Evolutionary conservation across 1,140 invertebrate genomes (phyloP).

Genomic region (Nasonia vitripennis): DNA sequence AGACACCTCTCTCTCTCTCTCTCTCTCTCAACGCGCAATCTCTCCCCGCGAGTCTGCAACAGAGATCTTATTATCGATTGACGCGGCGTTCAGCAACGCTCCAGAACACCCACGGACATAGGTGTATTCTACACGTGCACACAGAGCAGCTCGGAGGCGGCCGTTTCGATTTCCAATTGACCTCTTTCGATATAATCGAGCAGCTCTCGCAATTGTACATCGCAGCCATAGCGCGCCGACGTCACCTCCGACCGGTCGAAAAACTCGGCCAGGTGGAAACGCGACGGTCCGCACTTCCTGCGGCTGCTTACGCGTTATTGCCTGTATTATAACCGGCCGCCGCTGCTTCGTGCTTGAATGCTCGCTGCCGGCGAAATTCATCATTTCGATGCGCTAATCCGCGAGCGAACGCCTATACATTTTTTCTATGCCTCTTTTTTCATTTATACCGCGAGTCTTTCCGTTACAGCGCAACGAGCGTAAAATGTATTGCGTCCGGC

Average conservation of each 20-base stretch:
- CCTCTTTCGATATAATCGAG: conserved; percentile 48
- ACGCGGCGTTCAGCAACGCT: not conserved
- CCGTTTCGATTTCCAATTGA: conserved; percentile 52
- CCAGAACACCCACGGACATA: not conserved
- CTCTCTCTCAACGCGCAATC: not conserved
- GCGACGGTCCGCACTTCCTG: conserved; percentile 61
- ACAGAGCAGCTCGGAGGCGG: not conserved
- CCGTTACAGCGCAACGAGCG: not conserved
- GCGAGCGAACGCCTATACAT: not conserved
- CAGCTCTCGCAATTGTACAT: conserved; percentile 41
- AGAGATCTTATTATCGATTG: conserved; percentile 42
- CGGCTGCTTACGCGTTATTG: conserved; percentile 19
- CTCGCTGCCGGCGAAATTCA: conserved; percentile 44
- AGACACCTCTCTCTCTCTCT: not conserved
- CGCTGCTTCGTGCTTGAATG: conserved; percentile 54
- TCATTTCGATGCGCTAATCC: conserved; percentile 20
- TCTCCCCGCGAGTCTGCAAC: not conserved
- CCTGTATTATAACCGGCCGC: conserved; percentile 35
- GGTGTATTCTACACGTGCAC: not conserved
- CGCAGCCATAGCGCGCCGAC: not conserved
- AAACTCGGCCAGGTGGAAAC: conserved; percentile 65
- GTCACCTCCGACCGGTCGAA: conserved; percentile 28
- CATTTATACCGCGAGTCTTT: not conserved
- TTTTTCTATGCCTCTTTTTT: not conserved
- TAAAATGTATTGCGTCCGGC: conserved; percentile 21